These are phyloP conservation scores for Calycopis cecrops DNA, from an alignment of 1,140 invertebrate genomes.

Conservation along the genomic window DNA sequence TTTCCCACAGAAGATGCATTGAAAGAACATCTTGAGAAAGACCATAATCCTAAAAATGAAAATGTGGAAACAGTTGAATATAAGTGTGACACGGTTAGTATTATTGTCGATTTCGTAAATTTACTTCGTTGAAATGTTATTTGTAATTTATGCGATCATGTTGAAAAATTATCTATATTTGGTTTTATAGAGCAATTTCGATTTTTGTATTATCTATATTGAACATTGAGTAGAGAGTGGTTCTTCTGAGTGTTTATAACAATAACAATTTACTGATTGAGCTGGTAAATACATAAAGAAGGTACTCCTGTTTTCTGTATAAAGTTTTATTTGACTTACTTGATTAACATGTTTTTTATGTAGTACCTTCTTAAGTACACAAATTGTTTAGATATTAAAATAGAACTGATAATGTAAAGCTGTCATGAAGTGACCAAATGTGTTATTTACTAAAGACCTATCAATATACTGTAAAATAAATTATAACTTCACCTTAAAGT, in stretches of 20 bases:
- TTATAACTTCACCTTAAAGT: too few relatives aligned
- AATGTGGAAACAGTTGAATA: constrained; percentile 36
- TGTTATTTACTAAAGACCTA: too few relatives aligned
- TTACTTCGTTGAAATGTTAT: neutral
- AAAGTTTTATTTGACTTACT: too few relatives aligned
- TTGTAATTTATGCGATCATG: neutral
- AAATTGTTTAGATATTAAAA: too few relatives aligned
- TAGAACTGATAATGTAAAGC: too few relatives aligned
- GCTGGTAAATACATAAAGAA: neutral
- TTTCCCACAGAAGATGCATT: constrained; percentile 40
- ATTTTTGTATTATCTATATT: constrained; percentile 21
- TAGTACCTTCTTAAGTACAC: too few relatives aligned
- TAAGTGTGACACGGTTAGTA: constrained; percentile 41
- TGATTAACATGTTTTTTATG: too few relatives aligned
- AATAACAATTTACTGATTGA: neutral
- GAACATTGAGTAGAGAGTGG: neutral
- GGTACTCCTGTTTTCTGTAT: neutral
- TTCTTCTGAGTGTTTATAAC: neutral
- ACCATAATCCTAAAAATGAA: constrained; percentile 27
- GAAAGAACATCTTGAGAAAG: constrained; percentile 37
- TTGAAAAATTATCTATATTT: constrained; percentile 14
- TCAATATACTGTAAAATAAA: too few relatives aligned
- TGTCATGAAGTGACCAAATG: too few relatives aligned
- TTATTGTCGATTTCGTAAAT: neutral
- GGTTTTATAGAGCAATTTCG: constrained; percentile 14